A percentile compares a stretch with the other conserved stretches of the same genome.
phyloP scores from a whole-genome alignment of 30 jellyfish, hydroid and myxozoan genomes.

The Pelagia noctiluca region DNA sequence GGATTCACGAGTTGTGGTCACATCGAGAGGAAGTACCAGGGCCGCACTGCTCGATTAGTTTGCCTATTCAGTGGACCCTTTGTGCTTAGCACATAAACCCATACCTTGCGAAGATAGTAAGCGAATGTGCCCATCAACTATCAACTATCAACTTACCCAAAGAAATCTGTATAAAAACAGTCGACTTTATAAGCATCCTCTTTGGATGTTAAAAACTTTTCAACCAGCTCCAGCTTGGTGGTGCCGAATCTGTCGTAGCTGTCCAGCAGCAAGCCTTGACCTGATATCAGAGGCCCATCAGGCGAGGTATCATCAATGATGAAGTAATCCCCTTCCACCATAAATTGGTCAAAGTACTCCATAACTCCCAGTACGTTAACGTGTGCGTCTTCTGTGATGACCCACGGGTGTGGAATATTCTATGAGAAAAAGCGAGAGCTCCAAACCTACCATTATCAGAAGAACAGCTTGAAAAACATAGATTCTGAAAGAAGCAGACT shows the following conservation, averaged over 20 bases:
- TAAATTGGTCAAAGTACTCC: constrained; percentile 81
- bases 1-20: no score
- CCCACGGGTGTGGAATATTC: constrained; percentile 87
- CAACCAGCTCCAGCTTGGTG: constrained; percentile 35
- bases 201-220: constrained; percentile 39
- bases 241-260: constrained; percentile 67
- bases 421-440: not conserved
- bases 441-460: no score
- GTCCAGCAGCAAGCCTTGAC: constrained; percentile 77
- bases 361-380: constrained; percentile 72
- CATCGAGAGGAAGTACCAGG: no score
- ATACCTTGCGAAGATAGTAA: no score
- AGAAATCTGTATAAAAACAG: constrained; percentile 77
- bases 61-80: no score
- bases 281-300: constrained; percentile 68
- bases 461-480: no score
- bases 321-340: constrained; percentile 83
- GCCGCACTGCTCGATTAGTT: no score
- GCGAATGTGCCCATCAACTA: no score
- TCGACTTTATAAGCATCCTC: constrained; percentile 62
- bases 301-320: constrained; percentile 88
- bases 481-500: no score
- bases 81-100: no score
- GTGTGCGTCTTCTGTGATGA: constrained; percentile 86
- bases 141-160: constrained; percentile 75